phyloP scores from a whole-genome alignment of 2,113 vertebrate species.

The Nothoprocta perdicaria region DNA sequence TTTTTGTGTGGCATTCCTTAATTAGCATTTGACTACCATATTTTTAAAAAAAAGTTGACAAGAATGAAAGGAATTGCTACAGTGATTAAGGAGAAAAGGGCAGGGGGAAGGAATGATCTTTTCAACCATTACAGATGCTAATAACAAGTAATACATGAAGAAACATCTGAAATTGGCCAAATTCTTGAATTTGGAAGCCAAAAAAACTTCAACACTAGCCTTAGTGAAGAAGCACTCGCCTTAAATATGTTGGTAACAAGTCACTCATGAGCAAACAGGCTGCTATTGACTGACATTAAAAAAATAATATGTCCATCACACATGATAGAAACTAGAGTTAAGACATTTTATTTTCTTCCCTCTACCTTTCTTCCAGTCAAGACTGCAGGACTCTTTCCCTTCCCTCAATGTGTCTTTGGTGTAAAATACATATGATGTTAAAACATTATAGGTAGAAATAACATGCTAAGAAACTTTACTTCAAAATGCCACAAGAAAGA shows the following conservation, averaged over 20 bases:
- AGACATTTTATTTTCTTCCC: not conserved
- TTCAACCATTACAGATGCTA: not conserved
- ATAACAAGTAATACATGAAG: not conserved
- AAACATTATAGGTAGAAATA: not conserved
- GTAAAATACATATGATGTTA: not conserved
- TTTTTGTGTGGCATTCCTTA: not conserved
- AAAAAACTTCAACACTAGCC: not conserved
- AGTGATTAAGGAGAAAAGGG: not conserved
- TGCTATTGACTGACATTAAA: not conserved
- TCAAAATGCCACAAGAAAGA: not conserved
- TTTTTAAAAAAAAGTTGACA: not conserved
- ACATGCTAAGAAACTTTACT: not conserved
- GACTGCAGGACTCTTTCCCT: not conserved
- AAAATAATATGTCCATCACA: not conserved
- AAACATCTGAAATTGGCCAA: not conserved
- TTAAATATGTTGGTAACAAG: not conserved
- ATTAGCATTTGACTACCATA: not conserved
- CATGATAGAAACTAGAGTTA: not conserved
- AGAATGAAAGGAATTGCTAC: not conserved
- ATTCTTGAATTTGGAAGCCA: not conserved
- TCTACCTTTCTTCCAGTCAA: not conserved
- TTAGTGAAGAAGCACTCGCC: not conserved
- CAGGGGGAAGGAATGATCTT: not conserved
- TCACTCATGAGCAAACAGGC: not conserved
- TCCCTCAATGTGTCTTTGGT: not conserved